These are phyloP conservation scores for Caenorhabditis virilis DNA, from an alignment of 2,888 invertebrate species.

Conservation along the genomic window DNA sequence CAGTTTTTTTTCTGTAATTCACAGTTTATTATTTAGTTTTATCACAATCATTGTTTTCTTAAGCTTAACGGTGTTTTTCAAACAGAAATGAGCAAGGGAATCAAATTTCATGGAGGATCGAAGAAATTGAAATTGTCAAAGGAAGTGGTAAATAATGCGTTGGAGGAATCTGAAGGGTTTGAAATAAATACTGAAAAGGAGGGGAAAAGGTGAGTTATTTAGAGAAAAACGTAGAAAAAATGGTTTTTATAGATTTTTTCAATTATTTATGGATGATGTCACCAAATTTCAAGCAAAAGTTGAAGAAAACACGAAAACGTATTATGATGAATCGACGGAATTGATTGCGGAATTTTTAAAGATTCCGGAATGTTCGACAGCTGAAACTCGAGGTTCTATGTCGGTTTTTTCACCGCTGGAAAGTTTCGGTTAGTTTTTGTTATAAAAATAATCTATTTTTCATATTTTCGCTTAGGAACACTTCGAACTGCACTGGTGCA, in stretches of 20 bases:
- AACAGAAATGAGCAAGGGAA: conserved; percentile 11
- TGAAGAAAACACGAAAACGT: background rate
- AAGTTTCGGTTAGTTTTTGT: background rate
- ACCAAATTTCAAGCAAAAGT: conserved; percentile 23
- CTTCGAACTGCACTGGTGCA: conserved; percentile 34
- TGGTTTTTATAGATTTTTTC: conserved; percentile 16
- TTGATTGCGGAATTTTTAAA: conserved; percentile 11
- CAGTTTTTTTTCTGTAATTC: no score
- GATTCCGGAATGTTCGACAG: background rate
- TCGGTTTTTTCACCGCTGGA: conserved; percentile 13
- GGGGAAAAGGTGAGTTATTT: conserved; percentile 4
- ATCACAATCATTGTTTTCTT: no score
- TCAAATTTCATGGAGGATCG: conserved; percentile 11
- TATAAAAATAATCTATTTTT: background rate
- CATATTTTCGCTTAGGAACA: background rate
- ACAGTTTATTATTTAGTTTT: no score
- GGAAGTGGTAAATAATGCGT: background rate
- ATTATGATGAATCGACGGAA: conserved; percentile 11
- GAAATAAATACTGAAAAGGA: background rate
- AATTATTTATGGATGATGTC: conserved; percentile 22
- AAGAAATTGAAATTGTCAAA: conserved; percentile 5
- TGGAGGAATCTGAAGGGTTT: conserved; percentile 14
- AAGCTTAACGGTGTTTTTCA: no score
- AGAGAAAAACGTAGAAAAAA: background rate
- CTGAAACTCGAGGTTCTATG: background rate